A percentile compares a stretch with the other conserved stretches of the same genome.
These are phyloP conservation scores for Chionis minor DNA, from an alignment of 2,113 vertebrate genomes.

Conservation along the genomic window DNA sequence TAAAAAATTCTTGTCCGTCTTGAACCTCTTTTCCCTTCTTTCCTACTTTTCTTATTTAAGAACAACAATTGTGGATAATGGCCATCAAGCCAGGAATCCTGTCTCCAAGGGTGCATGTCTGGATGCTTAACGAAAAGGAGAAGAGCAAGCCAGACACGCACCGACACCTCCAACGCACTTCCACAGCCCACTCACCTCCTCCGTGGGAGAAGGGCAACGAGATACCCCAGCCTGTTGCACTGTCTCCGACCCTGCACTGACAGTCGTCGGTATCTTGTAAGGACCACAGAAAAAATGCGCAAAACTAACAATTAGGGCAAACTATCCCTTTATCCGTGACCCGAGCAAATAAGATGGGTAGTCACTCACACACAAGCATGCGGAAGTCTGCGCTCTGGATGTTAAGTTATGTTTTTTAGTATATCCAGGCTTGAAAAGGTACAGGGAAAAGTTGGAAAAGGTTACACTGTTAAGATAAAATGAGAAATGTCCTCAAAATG, in stretches of 20 bases:
- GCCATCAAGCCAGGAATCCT: not conserved
- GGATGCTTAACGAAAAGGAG: not conserved
- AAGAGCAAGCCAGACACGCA: not conserved
- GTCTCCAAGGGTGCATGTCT: not conserved
- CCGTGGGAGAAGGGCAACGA: accelerated
- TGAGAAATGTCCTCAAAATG: not conserved
- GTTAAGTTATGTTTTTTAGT: not conserved
- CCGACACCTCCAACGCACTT: not conserved
- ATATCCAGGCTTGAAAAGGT: not conserved
- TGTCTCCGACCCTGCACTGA: not conserved
- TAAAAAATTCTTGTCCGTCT: not conserved
- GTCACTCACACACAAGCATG: not conserved
- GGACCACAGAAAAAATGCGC: not conserved
- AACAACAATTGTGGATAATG: not conserved
- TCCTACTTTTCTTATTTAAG: not conserved
- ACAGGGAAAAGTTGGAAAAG: not conserved
- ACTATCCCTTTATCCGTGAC: not conserved
- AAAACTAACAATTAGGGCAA: not conserved
- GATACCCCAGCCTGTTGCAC: not conserved
- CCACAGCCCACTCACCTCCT: not conserved
- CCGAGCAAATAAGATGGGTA: not conserved
- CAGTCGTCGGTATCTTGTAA: not conserved
- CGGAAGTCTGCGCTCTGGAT: not conserved
- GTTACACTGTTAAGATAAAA: not conserved
- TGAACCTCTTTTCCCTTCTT: not conserved